These are phyloP conservation scores for Pegea sp. DNA, from an alignment of 23 tunicate species.

Conservation along the genomic window DNA sequence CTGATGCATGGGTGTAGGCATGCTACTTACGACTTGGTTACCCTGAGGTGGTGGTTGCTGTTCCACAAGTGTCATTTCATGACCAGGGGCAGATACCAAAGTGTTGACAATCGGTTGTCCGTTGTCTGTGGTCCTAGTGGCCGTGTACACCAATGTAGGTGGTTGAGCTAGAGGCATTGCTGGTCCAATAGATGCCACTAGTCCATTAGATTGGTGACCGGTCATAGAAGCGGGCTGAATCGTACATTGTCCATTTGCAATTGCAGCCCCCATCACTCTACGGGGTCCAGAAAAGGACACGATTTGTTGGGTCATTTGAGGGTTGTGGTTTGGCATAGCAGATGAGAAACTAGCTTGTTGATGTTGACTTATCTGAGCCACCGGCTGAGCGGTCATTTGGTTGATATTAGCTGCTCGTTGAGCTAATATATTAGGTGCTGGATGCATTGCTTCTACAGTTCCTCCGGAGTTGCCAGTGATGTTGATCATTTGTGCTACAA, in stretches of 20 bases:
- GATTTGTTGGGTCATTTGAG: slow-evolving; percentile 16
- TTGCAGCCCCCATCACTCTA: slow-evolving; percentile 35
- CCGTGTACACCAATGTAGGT: slow-evolving; percentile 30
- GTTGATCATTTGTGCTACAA: slow-evolving; percentile 42
- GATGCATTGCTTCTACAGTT: slow-evolving; percentile 23
- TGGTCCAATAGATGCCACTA: slow-evolving; percentile 26
- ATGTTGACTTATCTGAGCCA: slow-evolving; percentile 30
- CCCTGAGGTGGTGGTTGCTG: slow-evolving; percentile 11
- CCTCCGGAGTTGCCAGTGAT: slow-evolving; percentile 27
- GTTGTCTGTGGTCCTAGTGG: slow-evolving; percentile 32
- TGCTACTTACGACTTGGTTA: slow-evolving; percentile 13
- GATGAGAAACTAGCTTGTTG: slow-evolving; percentile 24
- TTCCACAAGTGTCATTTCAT: slow-evolving; percentile 30
- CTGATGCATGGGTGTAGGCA: slow-evolving; percentile 14
- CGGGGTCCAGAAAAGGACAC: slow-evolving; percentile 37
- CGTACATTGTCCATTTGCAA: slow-evolving; percentile 17
- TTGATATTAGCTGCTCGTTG: slow-evolving; percentile 10
- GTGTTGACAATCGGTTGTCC: slow-evolving; percentile 23
- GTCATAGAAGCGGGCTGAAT: slow-evolving; percentile 23
- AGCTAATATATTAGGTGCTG: slow-evolving; percentile 4
- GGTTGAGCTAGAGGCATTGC: slow-evolving; percentile 36
- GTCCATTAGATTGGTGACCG: slow-evolving; percentile 10
- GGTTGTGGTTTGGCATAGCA: slow-evolving; percentile 15
- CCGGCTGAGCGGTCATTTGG: slow-evolving; percentile 31
- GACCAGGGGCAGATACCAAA: slow-evolving; percentile 27